Evolutionary conservation across 2,113 vertebrate species (phyloP).

Genomic region (Myrmecobius fasciatus): DNA sequence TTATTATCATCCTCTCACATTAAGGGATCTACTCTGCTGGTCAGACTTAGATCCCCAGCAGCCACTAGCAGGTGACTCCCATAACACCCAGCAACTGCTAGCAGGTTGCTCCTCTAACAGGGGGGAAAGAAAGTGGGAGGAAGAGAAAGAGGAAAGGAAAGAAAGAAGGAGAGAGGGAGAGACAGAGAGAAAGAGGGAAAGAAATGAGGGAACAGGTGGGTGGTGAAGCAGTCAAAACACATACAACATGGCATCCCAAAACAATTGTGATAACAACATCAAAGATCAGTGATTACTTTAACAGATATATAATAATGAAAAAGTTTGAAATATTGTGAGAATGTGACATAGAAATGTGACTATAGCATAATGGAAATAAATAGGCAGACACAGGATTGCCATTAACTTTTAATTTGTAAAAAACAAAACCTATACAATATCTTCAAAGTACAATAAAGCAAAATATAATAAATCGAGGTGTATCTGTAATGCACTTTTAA

Average conservation of each 20-base stretch:
- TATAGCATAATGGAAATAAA: background rate
- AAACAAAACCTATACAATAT: background rate
- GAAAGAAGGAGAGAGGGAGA: too few species aligned
- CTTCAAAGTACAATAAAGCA: background rate
- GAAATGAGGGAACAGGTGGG: background rate
- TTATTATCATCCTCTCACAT: too few species aligned
- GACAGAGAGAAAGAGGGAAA: background rate
- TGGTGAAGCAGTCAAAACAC: background rate
- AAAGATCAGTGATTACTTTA: background rate
- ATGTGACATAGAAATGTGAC: background rate
- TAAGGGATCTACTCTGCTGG: too few species aligned
- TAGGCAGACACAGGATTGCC: background rate
- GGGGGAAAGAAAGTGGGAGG: too few species aligned
- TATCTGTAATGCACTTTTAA: background rate
- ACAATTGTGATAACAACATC: background rate
- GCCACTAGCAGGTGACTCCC: too few species aligned
- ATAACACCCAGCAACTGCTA: too few species aligned
- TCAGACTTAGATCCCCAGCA: too few species aligned
- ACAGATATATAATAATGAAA: background rate
- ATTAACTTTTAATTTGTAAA: background rate
- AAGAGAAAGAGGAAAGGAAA: too few species aligned
- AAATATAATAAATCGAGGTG: background rate
- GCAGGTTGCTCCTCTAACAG: too few species aligned
- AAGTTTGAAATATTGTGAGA: background rate
- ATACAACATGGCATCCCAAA: background rate